phyloP scores from a whole-genome alignment of 2,888 invertebrate species.

The Heliconius hortense region DNA sequence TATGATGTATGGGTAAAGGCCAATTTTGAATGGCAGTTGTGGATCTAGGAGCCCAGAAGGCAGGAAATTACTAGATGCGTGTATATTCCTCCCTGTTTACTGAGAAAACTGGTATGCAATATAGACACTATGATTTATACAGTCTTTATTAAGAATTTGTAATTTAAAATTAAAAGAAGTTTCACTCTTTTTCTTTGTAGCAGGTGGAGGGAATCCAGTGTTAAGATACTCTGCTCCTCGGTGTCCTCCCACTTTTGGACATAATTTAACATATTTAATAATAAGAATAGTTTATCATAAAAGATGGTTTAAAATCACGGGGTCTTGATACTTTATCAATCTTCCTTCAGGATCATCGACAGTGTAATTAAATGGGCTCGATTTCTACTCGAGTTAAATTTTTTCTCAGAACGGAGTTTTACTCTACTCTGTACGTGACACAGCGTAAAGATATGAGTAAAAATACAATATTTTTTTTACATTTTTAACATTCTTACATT shows the following conservation, averaged over 20 bases:
- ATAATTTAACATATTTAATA: background rate
- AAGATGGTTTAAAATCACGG: no score
- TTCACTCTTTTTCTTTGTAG: background rate
- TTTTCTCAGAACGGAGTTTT: no score
- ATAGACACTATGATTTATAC: constrained; percentile 2
- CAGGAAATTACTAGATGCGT: constrained; percentile 40
- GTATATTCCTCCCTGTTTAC: constrained; percentile 36
- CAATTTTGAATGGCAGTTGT: constrained; percentile 17
- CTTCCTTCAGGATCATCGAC: no score
- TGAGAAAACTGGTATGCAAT: constrained; percentile 34
- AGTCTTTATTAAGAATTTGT: background rate
- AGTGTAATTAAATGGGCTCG: no score
- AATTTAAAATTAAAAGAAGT: background rate
- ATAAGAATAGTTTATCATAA: no score
- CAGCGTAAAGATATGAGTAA: background rate
- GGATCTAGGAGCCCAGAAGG: constrained; percentile 36
- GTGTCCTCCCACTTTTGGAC: background rate
- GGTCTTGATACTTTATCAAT: no score
- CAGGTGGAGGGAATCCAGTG: background rate
- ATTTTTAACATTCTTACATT: background rate
- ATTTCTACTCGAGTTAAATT: no score
- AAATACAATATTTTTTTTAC: no score
- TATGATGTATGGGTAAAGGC: background rate
- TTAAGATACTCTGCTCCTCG: background rate
- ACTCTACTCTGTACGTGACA: background rate